Percentiles rank a stretch among this genome's conserved stretches.
These are phyloP conservation scores for Craterocephalus amniculus DNA, from an alignment of 2,797 vertebrate species.

Conservation along the genomic window DNA sequence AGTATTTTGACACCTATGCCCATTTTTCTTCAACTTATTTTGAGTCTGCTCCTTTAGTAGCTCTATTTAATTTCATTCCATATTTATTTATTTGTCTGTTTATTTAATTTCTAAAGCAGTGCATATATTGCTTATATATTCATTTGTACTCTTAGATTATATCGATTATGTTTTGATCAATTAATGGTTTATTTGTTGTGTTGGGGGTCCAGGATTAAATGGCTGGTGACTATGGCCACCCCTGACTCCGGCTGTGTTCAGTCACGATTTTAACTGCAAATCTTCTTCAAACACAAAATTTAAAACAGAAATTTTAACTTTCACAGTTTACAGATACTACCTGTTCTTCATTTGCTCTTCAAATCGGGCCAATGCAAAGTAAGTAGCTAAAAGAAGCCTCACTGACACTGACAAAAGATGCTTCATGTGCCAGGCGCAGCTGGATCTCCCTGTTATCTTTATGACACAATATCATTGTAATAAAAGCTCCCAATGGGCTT, in stretches of 20 bases:
- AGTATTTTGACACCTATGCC: neutral
- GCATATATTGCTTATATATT: neutral
- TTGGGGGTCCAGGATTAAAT: too few relatives aligned
- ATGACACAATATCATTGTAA: slow-evolving; percentile 63
- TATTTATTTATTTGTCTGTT: neutral
- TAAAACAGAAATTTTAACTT: neutral
- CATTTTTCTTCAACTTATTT: neutral
- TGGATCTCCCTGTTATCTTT: slow-evolving; percentile 53
- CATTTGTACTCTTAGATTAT: neutral
- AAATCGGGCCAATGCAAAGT: slow-evolving; percentile 20
- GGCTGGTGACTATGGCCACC: neutral
- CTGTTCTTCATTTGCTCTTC: slow-evolving; percentile 10
- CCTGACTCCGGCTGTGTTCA: neutral
- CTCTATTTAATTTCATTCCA: neutral
- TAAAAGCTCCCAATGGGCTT: slow-evolving; percentile 59
- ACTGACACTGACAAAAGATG: slow-evolving; percentile 6
- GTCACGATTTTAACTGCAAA: neutral
- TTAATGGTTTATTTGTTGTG: neutral
- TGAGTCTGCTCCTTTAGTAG: neutral
- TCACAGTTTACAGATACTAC: neutral
- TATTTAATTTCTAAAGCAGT: neutral
- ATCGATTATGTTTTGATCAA: neutral
- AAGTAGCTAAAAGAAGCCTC: slow-evolving; percentile 17
- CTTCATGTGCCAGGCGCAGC: slow-evolving; percentile 32
- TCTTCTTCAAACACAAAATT: neutral